A percentile compares a stretch with the other conserved stretches of the same genome.
These are phyloP conservation scores for Dendrocincla tyrannina DNA, from an alignment of 2,797 vertebrate species.

Conservation along the genomic window DNA sequence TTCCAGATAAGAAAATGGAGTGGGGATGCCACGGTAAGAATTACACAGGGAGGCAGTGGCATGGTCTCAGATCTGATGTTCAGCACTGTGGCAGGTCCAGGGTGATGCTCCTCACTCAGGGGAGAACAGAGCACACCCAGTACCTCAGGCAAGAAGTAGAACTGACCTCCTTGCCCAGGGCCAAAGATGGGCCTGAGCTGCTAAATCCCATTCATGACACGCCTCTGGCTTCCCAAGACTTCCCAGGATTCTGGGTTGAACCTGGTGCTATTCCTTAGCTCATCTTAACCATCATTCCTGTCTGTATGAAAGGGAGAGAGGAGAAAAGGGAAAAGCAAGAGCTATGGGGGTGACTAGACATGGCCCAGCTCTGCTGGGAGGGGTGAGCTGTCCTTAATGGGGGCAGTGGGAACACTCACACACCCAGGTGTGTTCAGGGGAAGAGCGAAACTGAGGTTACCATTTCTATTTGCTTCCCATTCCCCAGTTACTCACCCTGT, in stretches of 20 bases:
- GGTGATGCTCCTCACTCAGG: not conserved
- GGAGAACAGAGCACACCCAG: not conserved
- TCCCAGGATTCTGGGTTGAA: not conserved
- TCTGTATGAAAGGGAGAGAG: not conserved
- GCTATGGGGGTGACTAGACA: not conserved
- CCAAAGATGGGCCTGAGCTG: not conserved
- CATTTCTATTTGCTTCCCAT: not conserved
- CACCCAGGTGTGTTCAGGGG: fast-evolving
- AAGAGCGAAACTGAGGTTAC: not conserved
- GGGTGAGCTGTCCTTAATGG: not conserved
- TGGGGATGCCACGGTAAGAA: not conserved
- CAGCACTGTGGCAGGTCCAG: not conserved
- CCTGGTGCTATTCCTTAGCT: not conserved
- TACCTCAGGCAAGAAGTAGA: not conserved
- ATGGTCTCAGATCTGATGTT: not conserved
- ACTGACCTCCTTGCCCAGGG: not conserved
- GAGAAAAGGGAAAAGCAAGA: not conserved
- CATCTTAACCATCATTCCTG: not conserved
- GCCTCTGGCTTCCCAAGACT: not conserved
- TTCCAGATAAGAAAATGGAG: not conserved
- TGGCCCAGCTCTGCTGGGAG: not conserved
- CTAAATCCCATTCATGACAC: not conserved
- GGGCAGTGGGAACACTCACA: not conserved
- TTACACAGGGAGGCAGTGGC: not conserved
- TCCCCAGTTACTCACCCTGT: not conserved